Evolutionary conservation across 2,888 invertebrate species (phyloP).

Genomic region (Abrostola triplasia): DNA sequence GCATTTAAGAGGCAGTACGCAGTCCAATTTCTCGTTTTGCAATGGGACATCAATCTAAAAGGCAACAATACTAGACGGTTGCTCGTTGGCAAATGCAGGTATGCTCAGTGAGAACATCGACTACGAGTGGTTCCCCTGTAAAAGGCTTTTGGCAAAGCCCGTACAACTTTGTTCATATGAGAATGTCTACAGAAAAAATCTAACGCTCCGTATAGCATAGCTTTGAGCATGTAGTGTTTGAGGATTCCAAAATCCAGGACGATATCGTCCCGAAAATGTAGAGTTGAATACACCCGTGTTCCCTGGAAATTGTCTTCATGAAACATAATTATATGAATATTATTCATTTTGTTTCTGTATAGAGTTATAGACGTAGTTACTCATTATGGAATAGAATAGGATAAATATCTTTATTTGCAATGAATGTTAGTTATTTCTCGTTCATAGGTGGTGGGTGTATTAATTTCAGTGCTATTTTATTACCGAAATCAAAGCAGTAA

Average conservation of each 20-base stretch:
- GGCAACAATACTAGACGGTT: background rate
- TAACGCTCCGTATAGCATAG: conserved; percentile 30
- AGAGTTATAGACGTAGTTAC: no score
- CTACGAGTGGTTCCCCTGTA: conserved; percentile 30
- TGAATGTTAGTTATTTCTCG: no score
- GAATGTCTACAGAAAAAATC: conserved; percentile 36
- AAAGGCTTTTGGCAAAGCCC: conserved; percentile 32
- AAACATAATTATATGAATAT: no score
- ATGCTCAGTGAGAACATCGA: background rate
- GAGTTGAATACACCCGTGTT: no score
- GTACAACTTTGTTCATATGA: conserved; percentile 37
- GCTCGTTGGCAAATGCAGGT: conserved; percentile 1
- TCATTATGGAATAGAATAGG: no score
- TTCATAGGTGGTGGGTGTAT: background rate
- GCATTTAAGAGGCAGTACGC: background rate
- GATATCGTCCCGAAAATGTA: background rate
- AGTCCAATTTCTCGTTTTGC: background rate
- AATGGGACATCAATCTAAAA: background rate
- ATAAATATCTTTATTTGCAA: no score
- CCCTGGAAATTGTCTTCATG: no score
- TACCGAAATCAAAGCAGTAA: background rate
- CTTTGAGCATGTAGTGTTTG: conserved; percentile 12
- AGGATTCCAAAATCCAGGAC: conserved; percentile 4
- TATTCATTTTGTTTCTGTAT: no score
- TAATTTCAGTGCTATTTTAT: conserved; percentile 7